Evolutionary conservation across 2,797 vertebrate species (phyloP).

Genomic region (Schizothorax lantsangensis): DNA sequence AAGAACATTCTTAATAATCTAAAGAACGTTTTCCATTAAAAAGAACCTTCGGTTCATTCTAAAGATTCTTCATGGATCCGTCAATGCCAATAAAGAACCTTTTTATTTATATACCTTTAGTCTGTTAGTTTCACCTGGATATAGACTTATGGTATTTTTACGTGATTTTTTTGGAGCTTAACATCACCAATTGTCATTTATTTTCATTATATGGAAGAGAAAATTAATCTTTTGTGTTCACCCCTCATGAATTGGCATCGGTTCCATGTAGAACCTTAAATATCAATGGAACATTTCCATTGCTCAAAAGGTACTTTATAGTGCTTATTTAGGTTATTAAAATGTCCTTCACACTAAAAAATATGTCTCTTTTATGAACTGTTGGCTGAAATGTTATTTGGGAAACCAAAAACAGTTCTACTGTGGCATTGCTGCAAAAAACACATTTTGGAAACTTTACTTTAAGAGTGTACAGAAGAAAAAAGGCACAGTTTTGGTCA

Average conservation of each 20-base stretch:
- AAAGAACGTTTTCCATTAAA: background rate
- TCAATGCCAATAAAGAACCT: background rate
- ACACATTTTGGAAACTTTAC: background rate
- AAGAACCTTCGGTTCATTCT: background rate
- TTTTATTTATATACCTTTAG: background rate
- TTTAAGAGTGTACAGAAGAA: background rate
- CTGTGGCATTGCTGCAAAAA: background rate
- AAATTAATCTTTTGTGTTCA: background rate
- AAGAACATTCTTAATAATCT: background rate
- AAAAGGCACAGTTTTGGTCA: background rate
- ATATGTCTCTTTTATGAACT: background rate
- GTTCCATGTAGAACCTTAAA: background rate
- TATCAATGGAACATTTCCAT: background rate
- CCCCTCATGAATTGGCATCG: background rate
- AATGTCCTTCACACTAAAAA: background rate
- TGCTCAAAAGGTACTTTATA: background rate
- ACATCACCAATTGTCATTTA: background rate
- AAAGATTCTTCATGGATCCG: background rate
- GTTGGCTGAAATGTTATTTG: background rate
- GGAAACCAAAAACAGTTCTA: background rate
- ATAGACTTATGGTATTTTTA: background rate
- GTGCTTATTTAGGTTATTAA: background rate
- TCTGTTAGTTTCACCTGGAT: background rate
- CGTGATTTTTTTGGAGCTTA: background rate
- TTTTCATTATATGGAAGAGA: background rate